Evolutionary conservation across 2,797 vertebrate genomes (phyloP).

Genomic region (Hephaestus fuliginosus): DNA sequence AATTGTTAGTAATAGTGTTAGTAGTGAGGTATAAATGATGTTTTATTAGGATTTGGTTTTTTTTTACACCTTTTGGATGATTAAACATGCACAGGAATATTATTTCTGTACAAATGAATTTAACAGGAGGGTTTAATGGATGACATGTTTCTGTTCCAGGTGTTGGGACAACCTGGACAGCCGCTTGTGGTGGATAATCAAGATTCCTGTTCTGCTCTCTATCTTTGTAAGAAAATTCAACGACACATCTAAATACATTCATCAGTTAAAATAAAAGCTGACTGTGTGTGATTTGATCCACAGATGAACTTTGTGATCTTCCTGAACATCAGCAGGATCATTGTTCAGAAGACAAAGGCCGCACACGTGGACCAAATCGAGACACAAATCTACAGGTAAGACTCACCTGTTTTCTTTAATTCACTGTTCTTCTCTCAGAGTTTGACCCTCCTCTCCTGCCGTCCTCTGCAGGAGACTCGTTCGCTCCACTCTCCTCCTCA

Average conservation of each 20-base stretch:
- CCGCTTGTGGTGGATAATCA: constrained; percentile 68
- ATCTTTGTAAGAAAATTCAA: constrained; percentile 54
- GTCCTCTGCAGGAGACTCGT: constrained; percentile 70
- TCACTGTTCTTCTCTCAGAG: too few species aligned
- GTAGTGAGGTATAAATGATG: too few species aligned
- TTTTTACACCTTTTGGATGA: too few species aligned
- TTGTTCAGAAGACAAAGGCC: constrained; percentile 78
- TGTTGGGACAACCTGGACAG: constrained; percentile 69
- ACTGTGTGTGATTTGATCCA: neutral
- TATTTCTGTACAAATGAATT: too few species aligned
- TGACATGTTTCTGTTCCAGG: constrained; percentile 18
- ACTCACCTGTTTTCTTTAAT: neutral
- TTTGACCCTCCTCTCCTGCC: neutral
- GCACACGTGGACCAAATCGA: constrained; percentile 69
- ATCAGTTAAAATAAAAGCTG: too few species aligned
- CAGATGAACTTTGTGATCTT: constrained; percentile 84
- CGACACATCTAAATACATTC: too few species aligned
- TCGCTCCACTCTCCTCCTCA: constrained; percentile 77
- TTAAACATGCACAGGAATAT: too few species aligned
- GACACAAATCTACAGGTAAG: constrained; percentile 78
- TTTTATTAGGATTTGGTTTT: too few species aligned
- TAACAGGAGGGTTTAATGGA: too few species aligned
- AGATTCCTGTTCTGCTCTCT: constrained; percentile 62
- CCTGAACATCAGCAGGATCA: constrained; percentile 82
- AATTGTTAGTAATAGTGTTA: too few species aligned